phyloP scores from a whole-genome alignment of 2,113 vertebrate species.

The Suncus etruscus region DNA sequence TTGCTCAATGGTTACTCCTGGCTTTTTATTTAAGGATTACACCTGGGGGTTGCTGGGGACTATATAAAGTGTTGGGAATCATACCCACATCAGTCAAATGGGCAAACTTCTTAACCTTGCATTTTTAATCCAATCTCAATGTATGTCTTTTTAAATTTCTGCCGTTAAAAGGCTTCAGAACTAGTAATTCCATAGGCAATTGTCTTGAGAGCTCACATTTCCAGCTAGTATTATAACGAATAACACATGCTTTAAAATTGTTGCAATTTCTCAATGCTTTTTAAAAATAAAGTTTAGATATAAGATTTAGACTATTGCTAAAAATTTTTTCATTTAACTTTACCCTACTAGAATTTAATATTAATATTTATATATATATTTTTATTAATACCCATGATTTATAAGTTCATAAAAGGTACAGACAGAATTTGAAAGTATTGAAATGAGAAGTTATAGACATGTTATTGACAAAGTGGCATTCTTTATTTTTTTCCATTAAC shows the following conservation, averaged over 20 bases:
- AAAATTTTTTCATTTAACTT: slow-evolving; percentile 1
- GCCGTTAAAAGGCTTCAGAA: neutral
- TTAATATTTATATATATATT: slow-evolving; percentile 43
- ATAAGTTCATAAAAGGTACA: neutral
- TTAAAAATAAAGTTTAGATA: neutral
- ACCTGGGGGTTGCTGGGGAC: no score
- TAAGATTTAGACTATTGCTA: neutral
- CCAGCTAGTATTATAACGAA: neutral
- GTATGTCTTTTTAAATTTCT: neutral
- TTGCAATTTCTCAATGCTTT: neutral
- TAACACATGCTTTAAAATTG: neutral
- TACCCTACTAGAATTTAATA: neutral
- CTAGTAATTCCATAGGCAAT: neutral
- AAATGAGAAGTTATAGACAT: neutral
- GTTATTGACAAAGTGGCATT: neutral
- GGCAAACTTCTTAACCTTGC: no score
- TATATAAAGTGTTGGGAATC: no score
- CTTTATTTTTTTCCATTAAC: slow-evolving; percentile 31
- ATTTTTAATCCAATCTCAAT: no score
- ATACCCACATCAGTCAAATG: no score
- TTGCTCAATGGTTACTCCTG: no score
- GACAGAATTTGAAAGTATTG: neutral
- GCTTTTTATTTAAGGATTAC: no score
- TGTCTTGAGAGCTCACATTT: neutral
- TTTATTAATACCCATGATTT: slow-evolving; percentile 3